These are phyloP conservation scores for Anhinga anhinga DNA, from an alignment of 2,113 vertebrate species.

Conservation along the genomic window DNA sequence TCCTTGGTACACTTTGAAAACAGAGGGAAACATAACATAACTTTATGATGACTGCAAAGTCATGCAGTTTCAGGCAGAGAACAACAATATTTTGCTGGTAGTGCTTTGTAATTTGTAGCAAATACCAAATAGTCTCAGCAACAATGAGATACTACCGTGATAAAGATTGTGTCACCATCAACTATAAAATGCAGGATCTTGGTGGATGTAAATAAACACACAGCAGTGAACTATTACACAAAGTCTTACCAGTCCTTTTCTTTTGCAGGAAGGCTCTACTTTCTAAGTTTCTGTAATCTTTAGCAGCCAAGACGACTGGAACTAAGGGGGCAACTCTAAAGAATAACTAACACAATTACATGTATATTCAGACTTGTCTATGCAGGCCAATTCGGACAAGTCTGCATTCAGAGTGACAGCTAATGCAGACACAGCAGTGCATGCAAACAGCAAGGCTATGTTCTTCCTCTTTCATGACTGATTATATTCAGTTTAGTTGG, in stretches of 20 bases:
- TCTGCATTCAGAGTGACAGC: background rate
- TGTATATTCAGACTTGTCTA: background rate
- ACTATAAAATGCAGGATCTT: background rate
- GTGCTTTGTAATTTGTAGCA: background rate
- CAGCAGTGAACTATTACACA: background rate
- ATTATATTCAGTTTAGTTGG: background rate
- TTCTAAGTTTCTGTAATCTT: background rate
- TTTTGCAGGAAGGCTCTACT: background rate
- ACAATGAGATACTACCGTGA: fast-evolving
- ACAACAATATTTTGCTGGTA: background rate
- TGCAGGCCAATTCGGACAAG: background rate
- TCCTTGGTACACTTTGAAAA: background rate
- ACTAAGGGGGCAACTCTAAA: background rate
- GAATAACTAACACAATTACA: background rate
- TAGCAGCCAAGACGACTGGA: background rate
- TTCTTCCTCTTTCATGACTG: background rate
- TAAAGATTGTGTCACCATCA: background rate
- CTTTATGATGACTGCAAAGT: background rate
- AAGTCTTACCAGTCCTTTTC: background rate
- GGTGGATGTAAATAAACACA: background rate
- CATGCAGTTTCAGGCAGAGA: background rate
- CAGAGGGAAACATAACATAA: background rate
- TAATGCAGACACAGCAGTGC: background rate
- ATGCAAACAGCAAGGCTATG: background rate
- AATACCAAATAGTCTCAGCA: background rate